These are phyloP conservation scores for Drosophila vallismaia DNA, from an alignment of 2,888 invertebrate species.

Conservation along the genomic window DNA sequence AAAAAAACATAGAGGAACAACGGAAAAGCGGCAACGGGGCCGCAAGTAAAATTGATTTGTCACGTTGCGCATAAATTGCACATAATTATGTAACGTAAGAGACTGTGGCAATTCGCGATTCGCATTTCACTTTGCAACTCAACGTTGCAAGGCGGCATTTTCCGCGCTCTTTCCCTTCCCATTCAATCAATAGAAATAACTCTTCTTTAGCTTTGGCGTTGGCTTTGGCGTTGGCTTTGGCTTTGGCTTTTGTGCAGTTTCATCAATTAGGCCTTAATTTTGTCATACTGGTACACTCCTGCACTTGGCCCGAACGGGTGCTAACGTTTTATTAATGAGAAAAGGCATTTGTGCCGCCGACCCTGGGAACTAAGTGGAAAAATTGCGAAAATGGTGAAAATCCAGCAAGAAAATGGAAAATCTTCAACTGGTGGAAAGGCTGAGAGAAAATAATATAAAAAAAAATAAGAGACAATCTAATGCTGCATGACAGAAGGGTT, in stretches of 20 bases:
- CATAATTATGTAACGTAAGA: conserved; percentile 74
- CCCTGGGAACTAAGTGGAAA: conserved; percentile 57
- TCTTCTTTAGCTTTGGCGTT: conserved; percentile 33
- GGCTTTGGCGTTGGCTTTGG: background rate
- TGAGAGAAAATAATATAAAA: background rate
- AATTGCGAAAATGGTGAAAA: background rate
- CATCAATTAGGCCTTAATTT: conserved; percentile 74
- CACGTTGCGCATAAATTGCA: conserved; percentile 82
- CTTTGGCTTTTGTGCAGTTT: conserved; percentile 45
- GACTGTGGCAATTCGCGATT: conserved; percentile 36
- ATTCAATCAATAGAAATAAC: conserved; percentile 74
- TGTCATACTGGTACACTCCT: conserved; percentile 20
- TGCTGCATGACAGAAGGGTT: background rate
- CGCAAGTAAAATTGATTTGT: conserved; percentile 73
- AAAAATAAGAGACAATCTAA: background rate
- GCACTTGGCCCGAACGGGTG: conserved; percentile 62
- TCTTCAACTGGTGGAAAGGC: background rate
- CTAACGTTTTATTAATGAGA: conserved; percentile 74
- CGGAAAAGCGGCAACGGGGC: conserved; percentile 58
- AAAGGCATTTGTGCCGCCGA: conserved; percentile 57
- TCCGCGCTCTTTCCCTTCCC: conserved; percentile 12
- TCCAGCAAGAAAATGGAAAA: background rate
- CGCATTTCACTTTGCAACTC: conserved; percentile 38
- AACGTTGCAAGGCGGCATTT: conserved; percentile 11
- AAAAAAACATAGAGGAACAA: conserved; percentile 17